Base-by-base conservation (phyloP, 2,797 vertebrate species). In the Picus viridis region DNA sequence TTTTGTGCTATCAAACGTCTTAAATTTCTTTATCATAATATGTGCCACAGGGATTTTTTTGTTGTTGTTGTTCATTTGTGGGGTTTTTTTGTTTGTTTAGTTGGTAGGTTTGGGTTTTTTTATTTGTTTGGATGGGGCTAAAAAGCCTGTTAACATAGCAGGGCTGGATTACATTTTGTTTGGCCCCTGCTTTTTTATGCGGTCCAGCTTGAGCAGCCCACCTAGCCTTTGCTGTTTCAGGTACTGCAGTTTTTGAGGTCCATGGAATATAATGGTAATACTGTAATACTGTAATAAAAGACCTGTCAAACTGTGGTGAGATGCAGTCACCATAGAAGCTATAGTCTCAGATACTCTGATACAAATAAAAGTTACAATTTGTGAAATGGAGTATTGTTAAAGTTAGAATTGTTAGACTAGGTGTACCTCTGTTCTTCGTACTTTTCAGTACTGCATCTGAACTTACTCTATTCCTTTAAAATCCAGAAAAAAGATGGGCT, bases 361-460 rank as follows among this genome's bases (percentile, higher is more conserved):
- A 16, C 2, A 78, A 67, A n/a, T 16, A 1, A 1, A 47, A 72
- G 8, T 36, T 65, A 29, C 63, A 74, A 30, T 43, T 58, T 54
- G 12, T 1, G 5, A 59, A 68, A 49, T 30, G 49, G 19, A 70
- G 12, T 3, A 0, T 2, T 2, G 0, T 15, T 75, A 2, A 32
- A 58, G 24, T 54, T 71, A 43, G n/a, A 81, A 76, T 63, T 69
- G 30, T 47, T 62, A 4, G 19, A 78, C 32, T 2, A 68, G 51
- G 16, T 54, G 26, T 13, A 51, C 13, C n/a, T 63, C 30, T 76
- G 29, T 47, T 22, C 56, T 71, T 74, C 22, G 18, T 24, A 8
- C 49, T 62, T 86, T 70, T 22, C 26, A 82, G 29, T 65, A 29
- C 11, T n/a, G 15, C 8, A 4, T 74, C 61, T 43, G 17, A 22